Evolutionary conservation across 2,888 invertebrate genomes (phyloP), one percentile per base, ranked within the genome.

Genomic region (Emmelina monodactyla): DNA sequence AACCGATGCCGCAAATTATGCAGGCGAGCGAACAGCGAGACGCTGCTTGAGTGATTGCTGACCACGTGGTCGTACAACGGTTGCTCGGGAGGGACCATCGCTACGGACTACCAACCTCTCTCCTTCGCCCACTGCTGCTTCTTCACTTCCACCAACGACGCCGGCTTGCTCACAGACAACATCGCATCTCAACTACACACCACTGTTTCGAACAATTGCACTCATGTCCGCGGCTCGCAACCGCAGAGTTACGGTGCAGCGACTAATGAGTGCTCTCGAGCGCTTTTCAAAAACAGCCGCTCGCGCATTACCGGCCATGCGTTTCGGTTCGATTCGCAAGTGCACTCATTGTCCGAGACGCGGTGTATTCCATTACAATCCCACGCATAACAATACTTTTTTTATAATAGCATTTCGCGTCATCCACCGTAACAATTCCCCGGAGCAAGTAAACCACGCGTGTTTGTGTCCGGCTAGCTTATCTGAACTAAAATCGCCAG

Each of bases 101-200:
- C n/a, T n/a, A n/a, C n/a, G n/a, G n/a, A 14, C 42, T 67, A 72
- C 76, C 59, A 81, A 94, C 95, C 94, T 86, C 88, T 86, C 82
- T 96, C 95, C 69, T 85, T 87, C 51, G 93, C 94, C 95, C 95
- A 95, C 85, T 96, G 94, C 58, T 89, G 83, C 67, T 89, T 88
- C 75, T 95, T 95, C 75, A 90, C 87, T 81, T 95, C 92, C 55
- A 94, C 83, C 62, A 93, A 78, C 45, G 91, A 87, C 51, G 70
- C 64, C 51, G 70, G 70, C 61, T 76, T 76, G 62, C 70, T 67
- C 62, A 78, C 75, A 48, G 78, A 69, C 72, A 78, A 67, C 79
- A 78, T 78, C 67, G 72, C 76, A 70, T 66, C 44, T 49, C 62
- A 58, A 58, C 64, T 61, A 59, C 36, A 62, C 75, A 75, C 73